Base-by-base conservation (phyloP, 2,888 invertebrate species). In the Trisateles emortualis region DNA sequence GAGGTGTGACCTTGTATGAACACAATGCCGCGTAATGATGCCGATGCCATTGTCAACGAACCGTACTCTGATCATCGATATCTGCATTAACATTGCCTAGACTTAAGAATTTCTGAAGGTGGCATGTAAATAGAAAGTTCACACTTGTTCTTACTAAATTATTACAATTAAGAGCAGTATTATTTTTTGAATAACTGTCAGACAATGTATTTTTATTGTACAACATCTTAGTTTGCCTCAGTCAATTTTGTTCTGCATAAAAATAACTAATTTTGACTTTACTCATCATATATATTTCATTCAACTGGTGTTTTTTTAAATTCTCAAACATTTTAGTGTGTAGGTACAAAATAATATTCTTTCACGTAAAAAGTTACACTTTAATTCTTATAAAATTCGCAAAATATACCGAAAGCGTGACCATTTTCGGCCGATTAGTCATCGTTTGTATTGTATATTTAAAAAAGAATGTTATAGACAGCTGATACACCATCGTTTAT, bases 11-110 rank as follows among this genome's bases (percentile, higher is more conserved):
- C 74, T 73, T 75, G 68, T 54, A 38, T 52, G 58, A 58, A 59
- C 63, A 80, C 79, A 84, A 84, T 78, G 73, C 64, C 61, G 46
- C 61, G 70, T 80, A 81, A 80, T 78, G 76, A 75, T 68, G 61
- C 58, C 55, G 58, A 64, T 58, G 47, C 69, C 66, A 78, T 82
- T 81, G 76, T 75, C 74, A 75, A 72, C 67, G 65, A 70, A 68
- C 68, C 64, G 62, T 61, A 57, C 45, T 63, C 64, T 51, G 74
- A 74, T 74, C 69, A 69, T 68, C 72, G 71, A 76, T 76, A 70
- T 74, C 59, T 79, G 72, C 69, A 72, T 74, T 66, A 49, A 62
- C 54, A 66, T 60, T 14, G 45, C 42, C 40, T 49, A 68, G 74
- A 66, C 54, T 45, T 72, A 61, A 17, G 47, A 67, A 69, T 22